Evolutionary conservation across 2,113 vertebrate genomes (phyloP).

Genomic region (Poeciliopsis prolifica): DNA sequence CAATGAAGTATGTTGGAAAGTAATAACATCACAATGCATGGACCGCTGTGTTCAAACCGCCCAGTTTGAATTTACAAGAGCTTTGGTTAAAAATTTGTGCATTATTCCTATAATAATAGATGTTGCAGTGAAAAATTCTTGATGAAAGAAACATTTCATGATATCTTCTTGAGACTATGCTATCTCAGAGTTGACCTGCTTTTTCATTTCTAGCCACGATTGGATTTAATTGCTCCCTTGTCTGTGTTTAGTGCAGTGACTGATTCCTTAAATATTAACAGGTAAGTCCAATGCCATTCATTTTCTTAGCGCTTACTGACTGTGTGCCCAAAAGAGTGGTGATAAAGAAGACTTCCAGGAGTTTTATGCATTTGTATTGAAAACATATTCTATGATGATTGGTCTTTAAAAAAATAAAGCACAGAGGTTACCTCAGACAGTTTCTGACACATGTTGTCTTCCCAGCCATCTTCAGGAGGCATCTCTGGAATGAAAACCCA

Average conservation of each 20-base stretch:
- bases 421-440: conserved; percentile 74
- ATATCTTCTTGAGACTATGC: background rate
- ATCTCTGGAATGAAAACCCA: conserved; percentile 97
- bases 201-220: background rate
- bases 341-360: too few relatives aligned
- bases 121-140: too few relatives aligned
- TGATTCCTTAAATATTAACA: too few relatives aligned
- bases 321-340: too few relatives aligned
- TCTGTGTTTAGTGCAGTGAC: background rate
- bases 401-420: background rate
- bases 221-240: background rate
- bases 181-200: background rate
- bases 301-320: too few relatives aligned
- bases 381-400: background rate
- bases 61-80: background rate
- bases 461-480: conserved; percentile 95
- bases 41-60: background rate
- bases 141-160: background rate
- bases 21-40: background rate
- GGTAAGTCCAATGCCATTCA: too few relatives aligned
- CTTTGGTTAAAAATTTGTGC: too few relatives aligned
- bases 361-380: background rate
- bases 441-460: conserved; percentile 90
- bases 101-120: too few relatives aligned
- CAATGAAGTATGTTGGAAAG: background rate